Percentiles rank a stretch among this genome's conserved stretches.
Evolutionary conservation across 2,113 vertebrate genomes (phyloP).

Genomic region (Oxygymnocypris stewartii): DNA sequence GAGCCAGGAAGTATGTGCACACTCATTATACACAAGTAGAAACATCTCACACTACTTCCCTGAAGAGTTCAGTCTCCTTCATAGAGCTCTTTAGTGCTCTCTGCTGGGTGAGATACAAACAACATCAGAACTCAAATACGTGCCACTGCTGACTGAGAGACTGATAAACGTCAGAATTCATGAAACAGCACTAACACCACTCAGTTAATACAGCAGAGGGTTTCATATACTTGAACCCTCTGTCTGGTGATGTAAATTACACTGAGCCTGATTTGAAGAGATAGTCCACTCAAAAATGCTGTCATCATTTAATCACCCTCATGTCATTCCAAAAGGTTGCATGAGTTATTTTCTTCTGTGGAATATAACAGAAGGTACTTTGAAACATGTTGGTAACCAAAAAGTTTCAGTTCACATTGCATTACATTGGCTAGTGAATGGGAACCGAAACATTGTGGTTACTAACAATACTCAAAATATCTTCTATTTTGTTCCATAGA

Average conservation of each 20-base stretch:
- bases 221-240: neutral
- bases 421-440: neutral
- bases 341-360: neutral
- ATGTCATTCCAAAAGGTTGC: neutral
- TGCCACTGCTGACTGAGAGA: neutral
- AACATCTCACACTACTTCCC: neutral
- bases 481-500: no score
- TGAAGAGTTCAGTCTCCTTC: neutral
- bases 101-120: slow-evolving; percentile 13
- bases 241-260: neutral
- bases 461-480: no score
- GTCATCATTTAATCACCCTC: neutral
- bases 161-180: neutral
- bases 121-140: neutral
- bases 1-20: neutral
- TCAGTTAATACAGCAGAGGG: neutral
- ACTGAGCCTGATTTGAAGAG: neutral
- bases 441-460: no score
- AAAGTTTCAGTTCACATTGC: neutral
- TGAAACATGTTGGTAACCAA: neutral
- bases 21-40: neutral
- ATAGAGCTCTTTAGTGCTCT: slow-evolving; percentile 20
- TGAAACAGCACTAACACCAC: neutral
- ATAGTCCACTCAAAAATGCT: neutral
- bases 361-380: neutral